Base-by-base conservation (phyloP, 2,888 invertebrate genomes). In the Seira musarum region DNA sequence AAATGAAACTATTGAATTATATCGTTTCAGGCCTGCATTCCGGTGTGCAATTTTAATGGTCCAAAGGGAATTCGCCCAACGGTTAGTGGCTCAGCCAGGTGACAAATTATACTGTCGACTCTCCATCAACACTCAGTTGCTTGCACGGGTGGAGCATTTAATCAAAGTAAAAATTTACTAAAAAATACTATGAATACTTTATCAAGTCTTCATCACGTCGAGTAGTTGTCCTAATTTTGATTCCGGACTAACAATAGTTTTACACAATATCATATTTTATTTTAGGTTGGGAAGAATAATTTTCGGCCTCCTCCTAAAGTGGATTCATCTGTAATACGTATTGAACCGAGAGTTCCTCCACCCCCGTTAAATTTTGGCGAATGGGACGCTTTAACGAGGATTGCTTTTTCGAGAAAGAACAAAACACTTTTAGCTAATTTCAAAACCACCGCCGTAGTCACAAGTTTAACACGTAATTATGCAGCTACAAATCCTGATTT, bases 271-370 rank as follows among this genome's bases (percentile, higher is more conserved):
- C n/a, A 17, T 83, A 53, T 88, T 87, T 81, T 87, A 83, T 89
- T 90, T 85, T 89, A 94, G 93, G 96, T 99, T 87, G 98, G 98
- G 1, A 97, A 96, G 90, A 99, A 99, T 89, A 99, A 99, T 90
- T 99, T 99, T 88, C 93, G 95, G 83, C 99, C 99, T 19, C 99
- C 99, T 60, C 99, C 99, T 3, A 99, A 99, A 92, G 99, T 99
- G 0, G 99, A 99, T 89, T 99, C 99, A 0, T 96, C 95, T 89
- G 99, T 99, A 1, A 98, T 99, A 0, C 91, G 99, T 87, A 94
- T 99, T 88, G 99, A 99, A 88, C 99, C 99, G 0, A 93, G 94
- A 88, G 98, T 98, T 90, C 99, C 99, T 22, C 97, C 98, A 46
- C 99, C 99, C 6, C 94, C 96, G 0, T 95, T 99, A 10, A 95